phyloP scores from a whole-genome alignment of 2,888 invertebrate species.

The Cantharis lateralis region DNA sequence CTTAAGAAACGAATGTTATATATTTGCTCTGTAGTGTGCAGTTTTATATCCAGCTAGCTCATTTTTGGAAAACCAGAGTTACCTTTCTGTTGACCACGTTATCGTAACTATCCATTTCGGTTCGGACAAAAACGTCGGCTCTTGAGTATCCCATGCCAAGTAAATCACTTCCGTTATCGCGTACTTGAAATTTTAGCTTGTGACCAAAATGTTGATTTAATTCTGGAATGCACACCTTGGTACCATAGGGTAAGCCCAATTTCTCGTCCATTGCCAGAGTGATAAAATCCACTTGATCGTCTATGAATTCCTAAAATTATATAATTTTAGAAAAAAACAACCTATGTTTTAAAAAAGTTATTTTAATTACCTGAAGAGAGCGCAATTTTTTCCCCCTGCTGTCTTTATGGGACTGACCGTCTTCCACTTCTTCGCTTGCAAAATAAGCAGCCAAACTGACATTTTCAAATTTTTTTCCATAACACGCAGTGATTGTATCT shows the following conservation, averaged over 20 bases:
- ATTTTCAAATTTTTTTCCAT: slow-evolving; percentile 54
- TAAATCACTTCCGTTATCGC: slow-evolving; percentile 55
- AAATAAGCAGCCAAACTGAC: slow-evolving; percentile 59
- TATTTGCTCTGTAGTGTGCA: no score
- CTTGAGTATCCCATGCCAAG: slow-evolving; percentile 51
- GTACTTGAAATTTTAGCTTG: slow-evolving; percentile 55
- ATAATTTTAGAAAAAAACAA: no score
- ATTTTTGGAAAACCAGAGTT: slow-evolving; percentile 51
- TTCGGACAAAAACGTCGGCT: slow-evolving; percentile 59
- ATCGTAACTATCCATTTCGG: slow-evolving; percentile 60
- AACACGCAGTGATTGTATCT: slow-evolving; percentile 52
- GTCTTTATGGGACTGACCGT: slow-evolving; percentile 54
- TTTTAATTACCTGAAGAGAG: slow-evolving; percentile 56
- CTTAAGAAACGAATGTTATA: no score
- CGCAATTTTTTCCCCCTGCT: slow-evolving; percentile 54
- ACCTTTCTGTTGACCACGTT: slow-evolving; percentile 55
- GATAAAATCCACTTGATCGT: slow-evolving; percentile 56
- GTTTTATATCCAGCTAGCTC: neutral
- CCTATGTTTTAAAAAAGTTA: neutral
- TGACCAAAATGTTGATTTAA: slow-evolving; percentile 58
- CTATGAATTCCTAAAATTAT: slow-evolving; percentile 57
- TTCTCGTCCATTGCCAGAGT: slow-evolving; percentile 58
- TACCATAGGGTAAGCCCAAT: slow-evolving; percentile 55
- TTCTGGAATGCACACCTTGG: slow-evolving; percentile 58
- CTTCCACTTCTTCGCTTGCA: slow-evolving; percentile 54